Percentiles rank a stretch among this genome's conserved stretches.
Conservation (phyloP, 35 echinoderm and acorn worm species). For the Stichopus chloronotus region DNA sequence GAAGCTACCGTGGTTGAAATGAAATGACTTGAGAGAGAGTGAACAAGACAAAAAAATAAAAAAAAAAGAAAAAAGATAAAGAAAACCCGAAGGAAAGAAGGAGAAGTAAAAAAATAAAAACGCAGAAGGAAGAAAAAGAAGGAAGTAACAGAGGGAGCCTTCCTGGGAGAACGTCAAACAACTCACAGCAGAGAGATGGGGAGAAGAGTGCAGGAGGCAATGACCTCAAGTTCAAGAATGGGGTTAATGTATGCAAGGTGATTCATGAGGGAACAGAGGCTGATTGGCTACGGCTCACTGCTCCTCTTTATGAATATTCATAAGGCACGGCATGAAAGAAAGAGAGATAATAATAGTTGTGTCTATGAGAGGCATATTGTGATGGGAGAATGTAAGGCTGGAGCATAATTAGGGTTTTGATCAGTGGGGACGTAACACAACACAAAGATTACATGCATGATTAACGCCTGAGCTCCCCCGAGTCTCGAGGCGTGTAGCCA, state of each 20-base stretch:
- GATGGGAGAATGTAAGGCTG: constrained; percentile 31
- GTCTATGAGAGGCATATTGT: constrained; percentile 55
- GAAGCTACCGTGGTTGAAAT: constrained; percentile 53
- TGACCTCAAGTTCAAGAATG: constrained; percentile 64
- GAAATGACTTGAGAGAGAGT: constrained; percentile 55
- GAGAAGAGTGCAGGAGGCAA: constrained; percentile 53
- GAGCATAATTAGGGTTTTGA: constrained; percentile 58
- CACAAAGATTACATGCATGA: constrained; percentile 71
- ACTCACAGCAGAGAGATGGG: not conserved
- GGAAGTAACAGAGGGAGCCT: constrained; percentile 27
- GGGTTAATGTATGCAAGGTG: constrained; percentile 67
- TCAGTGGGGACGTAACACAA: constrained; percentile 56
- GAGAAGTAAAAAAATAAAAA: not conserved
- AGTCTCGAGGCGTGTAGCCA: constrained; percentile 50
- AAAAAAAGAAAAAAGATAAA: constrained; percentile 27
- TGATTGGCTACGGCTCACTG: constrained; percentile 67
- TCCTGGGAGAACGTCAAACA: not conserved
- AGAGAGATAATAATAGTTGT: constrained; percentile 53
- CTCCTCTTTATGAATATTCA: constrained; percentile 58
- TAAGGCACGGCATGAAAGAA: constrained; percentile 37
- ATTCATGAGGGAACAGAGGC: constrained; percentile 58
- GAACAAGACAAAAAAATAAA: constrained; percentile 12
- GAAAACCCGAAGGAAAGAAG: not conserved
- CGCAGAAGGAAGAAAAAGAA: constrained; percentile 10
- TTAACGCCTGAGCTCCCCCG: constrained; percentile 55